Evolutionary conservation across 2,797 vertebrate species (phyloP).

Genomic region (Pampus argenteus): DNA sequence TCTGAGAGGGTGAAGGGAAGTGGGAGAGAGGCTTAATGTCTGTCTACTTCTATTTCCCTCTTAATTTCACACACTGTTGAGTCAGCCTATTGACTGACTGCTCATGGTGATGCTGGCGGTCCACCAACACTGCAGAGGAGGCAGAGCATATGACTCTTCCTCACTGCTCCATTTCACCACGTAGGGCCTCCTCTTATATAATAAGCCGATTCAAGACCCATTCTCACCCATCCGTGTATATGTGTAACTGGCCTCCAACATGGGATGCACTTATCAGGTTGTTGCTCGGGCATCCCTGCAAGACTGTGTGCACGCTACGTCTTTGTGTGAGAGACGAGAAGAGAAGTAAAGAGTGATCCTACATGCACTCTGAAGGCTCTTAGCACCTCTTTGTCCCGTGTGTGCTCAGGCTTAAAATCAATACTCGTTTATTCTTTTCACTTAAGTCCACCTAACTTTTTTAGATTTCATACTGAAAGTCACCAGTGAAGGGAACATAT

Average conservation of each 20-base stretch:
- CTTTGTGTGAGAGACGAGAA: constrained; percentile 35
- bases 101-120: constrained; percentile 78
- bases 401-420: constrained; percentile 64
- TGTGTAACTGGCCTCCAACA: constrained; percentile 58
- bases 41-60: constrained; percentile 85
- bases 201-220: constrained; percentile 59
- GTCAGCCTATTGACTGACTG: constrained; percentile 83
- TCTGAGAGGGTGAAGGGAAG: constrained; percentile 75
- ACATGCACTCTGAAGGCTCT: constrained; percentile 73
- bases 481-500: not conserved
- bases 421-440: constrained; percentile 45
- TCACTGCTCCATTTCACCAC: constrained; percentile 74
- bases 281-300: constrained; percentile 61
- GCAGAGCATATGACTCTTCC: constrained; percentile 72
- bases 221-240: constrained; percentile 55
- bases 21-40: constrained; percentile 80
- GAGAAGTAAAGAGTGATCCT: constrained; percentile 42
- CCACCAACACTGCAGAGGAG: constrained; percentile 74
- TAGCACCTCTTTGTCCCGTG: constrained; percentile 72
- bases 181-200: constrained; percentile 75
- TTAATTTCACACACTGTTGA: constrained; percentile 88
- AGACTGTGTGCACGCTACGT: constrained; percentile 47
- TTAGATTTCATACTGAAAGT: constrained; percentile 33
- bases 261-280: constrained; percentile 69
- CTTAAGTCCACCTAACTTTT: constrained; percentile 51